Conservation (phyloP, 2,888 invertebrate genomes). For the Candidula unifasciata region DNA sequence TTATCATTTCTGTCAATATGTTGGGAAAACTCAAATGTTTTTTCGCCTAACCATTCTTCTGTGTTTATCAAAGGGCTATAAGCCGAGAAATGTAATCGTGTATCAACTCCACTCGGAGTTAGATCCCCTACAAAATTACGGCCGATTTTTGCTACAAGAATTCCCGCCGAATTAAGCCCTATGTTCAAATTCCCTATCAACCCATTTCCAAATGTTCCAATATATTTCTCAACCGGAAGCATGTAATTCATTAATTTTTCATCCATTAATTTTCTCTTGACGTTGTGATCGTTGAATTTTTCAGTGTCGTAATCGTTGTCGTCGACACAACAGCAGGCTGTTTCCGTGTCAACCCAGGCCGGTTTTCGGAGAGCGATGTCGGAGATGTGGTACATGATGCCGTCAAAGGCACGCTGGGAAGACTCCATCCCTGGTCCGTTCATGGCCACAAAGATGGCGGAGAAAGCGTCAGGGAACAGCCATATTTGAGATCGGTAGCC, state of each 20-base stretch:
- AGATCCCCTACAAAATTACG: conserved; percentile 20
- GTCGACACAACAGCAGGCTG: conserved; percentile 23
- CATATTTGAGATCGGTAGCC: conserved; percentile 43
- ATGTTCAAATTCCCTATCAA: conserved; percentile 35
- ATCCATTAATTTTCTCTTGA: not conserved
- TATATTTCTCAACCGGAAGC: conserved; percentile 9
- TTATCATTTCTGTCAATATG: too few relatives aligned
- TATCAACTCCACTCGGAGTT: not conserved
- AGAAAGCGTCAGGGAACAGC: conserved; percentile 43
- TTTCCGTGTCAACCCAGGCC: conserved; percentile 41
- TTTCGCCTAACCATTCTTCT: conserved; percentile 22
- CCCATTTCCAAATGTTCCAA: conserved; percentile 28
- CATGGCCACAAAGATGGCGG: conserved; percentile 41
- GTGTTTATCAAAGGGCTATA: conserved; percentile 6
- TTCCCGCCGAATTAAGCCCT: not conserved
- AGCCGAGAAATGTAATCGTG: not conserved
- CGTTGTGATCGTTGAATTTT: not conserved
- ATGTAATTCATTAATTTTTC: not conserved
- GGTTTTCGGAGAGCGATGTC: conserved; percentile 41
- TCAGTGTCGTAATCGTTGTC: conserved; percentile 6
- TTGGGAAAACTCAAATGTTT: conserved; percentile 15
- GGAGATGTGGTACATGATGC: conserved; percentile 35
- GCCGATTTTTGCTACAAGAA: conserved; percentile 21
- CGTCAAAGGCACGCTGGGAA: conserved; percentile 14
- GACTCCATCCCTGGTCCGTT: conserved; percentile 44